Percentiles rank a stretch among this genome's conserved stretches.
phyloP scores from a whole-genome alignment of 2,888 invertebrate species.

The Xanthorhoe spadicearia region DNA sequence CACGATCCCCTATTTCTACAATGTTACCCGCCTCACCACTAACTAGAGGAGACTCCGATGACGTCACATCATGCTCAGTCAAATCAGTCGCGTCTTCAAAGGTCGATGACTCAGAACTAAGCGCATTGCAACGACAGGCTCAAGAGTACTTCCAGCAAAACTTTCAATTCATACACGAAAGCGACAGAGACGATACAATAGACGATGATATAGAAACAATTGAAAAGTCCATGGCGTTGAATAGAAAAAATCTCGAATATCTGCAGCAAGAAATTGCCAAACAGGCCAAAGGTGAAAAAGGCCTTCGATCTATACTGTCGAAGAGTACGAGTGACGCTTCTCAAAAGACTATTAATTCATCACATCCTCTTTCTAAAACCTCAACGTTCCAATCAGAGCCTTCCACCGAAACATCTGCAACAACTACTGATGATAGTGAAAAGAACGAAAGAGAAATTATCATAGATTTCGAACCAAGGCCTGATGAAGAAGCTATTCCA shows the following conservation, averaged over 20 bases:
- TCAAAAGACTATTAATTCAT: slow-evolving; percentile 73
- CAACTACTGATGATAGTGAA: slow-evolving; percentile 83
- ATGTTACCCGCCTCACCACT: slow-evolving; percentile 77
- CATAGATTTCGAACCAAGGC: slow-evolving; percentile 93
- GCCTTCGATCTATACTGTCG: slow-evolving; percentile 72
- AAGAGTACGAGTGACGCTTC: slow-evolving; percentile 79
- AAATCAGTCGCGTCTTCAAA: slow-evolving; percentile 76
- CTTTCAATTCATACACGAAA: slow-evolving; percentile 82
- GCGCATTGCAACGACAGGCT: slow-evolving; percentile 71
- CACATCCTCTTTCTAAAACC: slow-evolving; percentile 77
- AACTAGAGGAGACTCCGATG: slow-evolving; percentile 74
- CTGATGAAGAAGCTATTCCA: slow-evolving; percentile 87
- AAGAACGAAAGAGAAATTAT: slow-evolving; percentile 92
- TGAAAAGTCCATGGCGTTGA: slow-evolving; percentile 82
- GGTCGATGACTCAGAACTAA: slow-evolving; percentile 76
- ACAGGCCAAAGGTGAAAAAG: slow-evolving; percentile 73
- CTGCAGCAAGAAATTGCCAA: slow-evolving; percentile 83
- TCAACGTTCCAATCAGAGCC: slow-evolving; percentile 83
- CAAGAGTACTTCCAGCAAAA: slow-evolving; percentile 83
- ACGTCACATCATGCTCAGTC: slow-evolving; percentile 73
- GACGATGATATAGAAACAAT: slow-evolving; percentile 81
- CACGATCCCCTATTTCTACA: slow-evolving; percentile 84
- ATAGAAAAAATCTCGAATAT: slow-evolving; percentile 79
- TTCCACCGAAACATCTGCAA: slow-evolving; percentile 80
- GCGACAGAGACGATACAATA: slow-evolving; percentile 81